These are phyloP conservation scores for Mellilla xanthometata DNA, from an alignment of 2,888 invertebrate genomes.

Conservation along the genomic window DNA sequence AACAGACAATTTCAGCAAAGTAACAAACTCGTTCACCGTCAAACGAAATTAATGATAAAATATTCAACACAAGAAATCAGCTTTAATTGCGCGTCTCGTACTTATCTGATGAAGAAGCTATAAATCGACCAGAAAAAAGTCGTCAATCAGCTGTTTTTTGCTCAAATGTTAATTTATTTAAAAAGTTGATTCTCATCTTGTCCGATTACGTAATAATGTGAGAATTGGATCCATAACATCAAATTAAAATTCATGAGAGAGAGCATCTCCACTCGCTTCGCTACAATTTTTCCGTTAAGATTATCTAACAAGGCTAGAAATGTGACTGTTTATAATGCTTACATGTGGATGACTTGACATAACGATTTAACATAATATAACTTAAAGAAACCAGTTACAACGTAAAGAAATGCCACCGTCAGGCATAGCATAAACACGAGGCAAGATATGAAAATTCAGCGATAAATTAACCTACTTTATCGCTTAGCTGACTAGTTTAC, in stretches of 20 bases:
- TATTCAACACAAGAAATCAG: conserved; percentile 3
- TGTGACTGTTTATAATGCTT: conserved; percentile 9
- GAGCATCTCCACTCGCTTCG: conserved; percentile 4
- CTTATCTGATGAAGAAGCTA: conserved; percentile 8
- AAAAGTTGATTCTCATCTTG: conserved; percentile 12
- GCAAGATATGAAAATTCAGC: conserved; percentile 19
- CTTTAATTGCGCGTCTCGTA: background rate
- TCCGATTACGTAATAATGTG: conserved; percentile 17
- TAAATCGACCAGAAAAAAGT: conserved; percentile 14
- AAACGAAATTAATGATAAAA: conserved; percentile 10
- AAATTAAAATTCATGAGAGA: conserved; percentile 14
- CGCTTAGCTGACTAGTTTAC: conserved; percentile 13
- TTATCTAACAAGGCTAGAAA: conserved; percentile 8
- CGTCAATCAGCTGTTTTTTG: conserved; percentile 14
- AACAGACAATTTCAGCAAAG: no score
- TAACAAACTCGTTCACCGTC: background rate
- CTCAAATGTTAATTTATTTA: conserved; percentile 8
- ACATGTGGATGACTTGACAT: background rate
- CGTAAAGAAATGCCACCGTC: no score
- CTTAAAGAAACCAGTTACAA: background rate
- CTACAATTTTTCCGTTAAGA: conserved; percentile 18
- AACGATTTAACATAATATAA: background rate
- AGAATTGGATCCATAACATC: conserved; percentile 16
- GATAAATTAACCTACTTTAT: conserved; percentile 26
- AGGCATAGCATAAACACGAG: conserved; percentile 5